A percentile compares a stretch with the other conserved stretches of the same genome.
These are phyloP conservation scores for Remorina albescens DNA, from an alignment of 2,797 vertebrate genomes.

Conservation along the genomic window DNA sequence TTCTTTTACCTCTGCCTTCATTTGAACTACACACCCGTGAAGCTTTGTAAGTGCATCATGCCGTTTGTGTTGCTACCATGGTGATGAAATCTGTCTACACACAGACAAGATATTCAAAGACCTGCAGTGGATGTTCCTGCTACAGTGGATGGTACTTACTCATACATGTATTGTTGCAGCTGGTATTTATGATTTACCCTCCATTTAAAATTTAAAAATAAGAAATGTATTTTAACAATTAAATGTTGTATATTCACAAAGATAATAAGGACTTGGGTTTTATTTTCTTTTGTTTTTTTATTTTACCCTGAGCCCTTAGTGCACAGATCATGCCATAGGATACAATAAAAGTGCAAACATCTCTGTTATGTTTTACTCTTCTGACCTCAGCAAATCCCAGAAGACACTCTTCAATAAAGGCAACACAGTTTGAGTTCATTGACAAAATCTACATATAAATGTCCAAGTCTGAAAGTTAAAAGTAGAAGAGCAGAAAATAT, in stretches of 20 bases:
- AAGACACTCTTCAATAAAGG: constrained; percentile 7
- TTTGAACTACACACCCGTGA: not conserved
- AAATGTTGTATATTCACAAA: constrained; percentile 63
- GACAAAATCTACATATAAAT: constrained; percentile 5
- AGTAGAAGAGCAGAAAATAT: not conserved
- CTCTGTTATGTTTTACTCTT: constrained; percentile 6
- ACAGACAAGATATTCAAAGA: no score
- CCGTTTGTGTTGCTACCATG: no score
- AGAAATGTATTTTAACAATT: constrained; percentile 76
- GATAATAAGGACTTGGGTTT: constrained; percentile 22
- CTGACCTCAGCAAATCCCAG: constrained; percentile 20
- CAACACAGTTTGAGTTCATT: not conserved
- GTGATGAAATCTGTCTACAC: no score
- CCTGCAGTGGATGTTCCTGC: not conserved
- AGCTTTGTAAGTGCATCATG: not conserved
- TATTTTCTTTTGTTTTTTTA: constrained; percentile 56
- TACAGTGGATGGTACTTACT: not conserved
- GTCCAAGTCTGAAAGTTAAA: not conserved
- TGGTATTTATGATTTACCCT: constrained; percentile 25
- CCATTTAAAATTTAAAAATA: constrained; percentile 41
- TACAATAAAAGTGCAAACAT: constrained; percentile 45
- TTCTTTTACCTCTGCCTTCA: not conserved
- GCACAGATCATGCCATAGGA: constrained; percentile 52
- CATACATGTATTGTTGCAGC: not conserved
- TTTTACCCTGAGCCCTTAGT: constrained; percentile 56